Evolutionary conservation across 2,888 invertebrate genomes (phyloP).

Genomic region (Asteroscopus sphinx): DNA sequence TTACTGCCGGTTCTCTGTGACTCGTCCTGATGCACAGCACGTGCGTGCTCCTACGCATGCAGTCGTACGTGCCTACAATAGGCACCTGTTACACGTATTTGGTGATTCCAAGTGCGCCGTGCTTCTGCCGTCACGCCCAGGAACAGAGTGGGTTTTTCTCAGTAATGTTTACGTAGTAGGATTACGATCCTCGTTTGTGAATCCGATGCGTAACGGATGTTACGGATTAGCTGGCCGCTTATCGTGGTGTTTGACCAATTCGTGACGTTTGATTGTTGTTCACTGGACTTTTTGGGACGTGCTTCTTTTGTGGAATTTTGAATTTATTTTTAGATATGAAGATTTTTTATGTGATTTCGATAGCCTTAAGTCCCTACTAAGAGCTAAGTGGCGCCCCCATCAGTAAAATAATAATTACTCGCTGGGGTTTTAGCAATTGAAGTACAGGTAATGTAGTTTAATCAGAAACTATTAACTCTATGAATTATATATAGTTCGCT

Average conservation of each 20-base stretch:
- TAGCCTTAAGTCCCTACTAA: no score
- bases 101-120: slow-evolving; percentile 45
- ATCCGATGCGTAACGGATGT: slow-evolving; percentile 59
- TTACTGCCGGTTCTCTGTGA: slow-evolving; percentile 68
- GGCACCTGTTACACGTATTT: slow-evolving; percentile 58
- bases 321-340: slow-evolving; percentile 30
- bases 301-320: slow-evolving; percentile 25
- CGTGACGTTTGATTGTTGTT: slow-evolving; percentile 35
- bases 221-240: slow-evolving; percentile 60
- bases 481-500: no score
- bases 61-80: slow-evolving; percentile 57
- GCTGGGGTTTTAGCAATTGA: no score
- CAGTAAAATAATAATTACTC: no score
- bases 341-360: slow-evolving; percentile 21
- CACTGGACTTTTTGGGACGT: slow-evolving; percentile 48
- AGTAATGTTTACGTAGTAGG: slow-evolving; percentile 63
- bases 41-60: slow-evolving; percentile 73
- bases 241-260: slow-evolving; percentile 58
- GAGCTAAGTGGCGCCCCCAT: no score
- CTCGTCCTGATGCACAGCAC: slow-evolving; percentile 76
- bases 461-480: no score
- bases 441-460: no score
- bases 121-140: slow-evolving; percentile 48
- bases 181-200: slow-evolving; percentile 55
- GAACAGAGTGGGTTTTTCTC: slow-evolving; percentile 75